Conservation (phyloP, 2,888 invertebrate genomes). For the Sminthurinus aureus region DNA sequence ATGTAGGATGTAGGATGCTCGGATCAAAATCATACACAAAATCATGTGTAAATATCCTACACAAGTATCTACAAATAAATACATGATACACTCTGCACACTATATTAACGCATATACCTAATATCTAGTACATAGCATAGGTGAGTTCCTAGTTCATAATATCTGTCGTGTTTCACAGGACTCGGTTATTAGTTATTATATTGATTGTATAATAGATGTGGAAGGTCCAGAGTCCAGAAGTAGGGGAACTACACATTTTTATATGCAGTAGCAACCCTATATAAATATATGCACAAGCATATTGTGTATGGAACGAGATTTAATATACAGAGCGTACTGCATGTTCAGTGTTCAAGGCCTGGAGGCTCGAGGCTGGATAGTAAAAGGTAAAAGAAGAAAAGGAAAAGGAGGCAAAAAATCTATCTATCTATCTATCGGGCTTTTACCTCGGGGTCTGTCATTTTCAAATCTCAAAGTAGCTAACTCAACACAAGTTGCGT, state of each 20-base stretch:
- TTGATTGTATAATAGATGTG: neutral
- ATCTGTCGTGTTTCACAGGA: neutral
- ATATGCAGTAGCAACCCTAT: too few relatives aligned
- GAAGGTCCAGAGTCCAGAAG: neutral
- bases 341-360: neutral
- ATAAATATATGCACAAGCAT: too few relatives aligned
- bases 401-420: conserved; percentile 1
- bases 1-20: too few relatives aligned
- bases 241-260: too few relatives aligned
- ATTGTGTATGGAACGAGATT: too few relatives aligned
- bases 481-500: too few relatives aligned
- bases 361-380: too few relatives aligned
- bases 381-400: neutral
- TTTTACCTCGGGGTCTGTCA: conserved; percentile 34
- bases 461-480: neutral
- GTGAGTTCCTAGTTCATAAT: too few relatives aligned
- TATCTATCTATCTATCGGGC: conserved; percentile 11
- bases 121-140: neutral
- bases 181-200: neutral
- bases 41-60: too few relatives aligned
- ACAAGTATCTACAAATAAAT: neutral
- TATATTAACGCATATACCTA: neutral
- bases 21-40: too few relatives aligned
- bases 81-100: neutral
- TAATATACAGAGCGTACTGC: too few relatives aligned